These are phyloP conservation scores for Protonemura montana DNA, from an alignment of 2,888 invertebrate species.

Conservation along the genomic window DNA sequence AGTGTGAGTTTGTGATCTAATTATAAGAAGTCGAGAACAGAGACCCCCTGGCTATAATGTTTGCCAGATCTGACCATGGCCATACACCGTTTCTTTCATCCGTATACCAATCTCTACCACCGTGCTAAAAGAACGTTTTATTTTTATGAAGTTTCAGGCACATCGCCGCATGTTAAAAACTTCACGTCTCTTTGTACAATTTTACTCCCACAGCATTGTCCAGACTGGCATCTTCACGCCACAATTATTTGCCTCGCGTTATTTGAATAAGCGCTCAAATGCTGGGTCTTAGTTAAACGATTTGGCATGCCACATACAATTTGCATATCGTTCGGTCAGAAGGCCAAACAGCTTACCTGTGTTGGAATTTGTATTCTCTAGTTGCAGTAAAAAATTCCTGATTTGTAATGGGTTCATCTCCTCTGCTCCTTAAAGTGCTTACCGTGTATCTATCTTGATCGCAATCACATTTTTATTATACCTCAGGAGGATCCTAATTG, in stretches of 20 bases:
- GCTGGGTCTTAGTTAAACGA: background rate
- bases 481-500: background rate
- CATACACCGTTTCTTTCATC: background rate
- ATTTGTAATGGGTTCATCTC: conserved; percentile 12
- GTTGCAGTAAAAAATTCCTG: background rate
- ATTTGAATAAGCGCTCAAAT: background rate
- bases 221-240: background rate
- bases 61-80: conserved; percentile 12
- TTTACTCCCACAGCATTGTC: background rate
- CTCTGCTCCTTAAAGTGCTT: background rate
- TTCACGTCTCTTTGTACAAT: background rate
- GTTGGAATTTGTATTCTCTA: background rate
- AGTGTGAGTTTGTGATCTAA: background rate
- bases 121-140: background rate
- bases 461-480: background rate
- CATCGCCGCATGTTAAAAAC: conserved; percentile 12
- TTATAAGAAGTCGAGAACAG: conserved; percentile 12
- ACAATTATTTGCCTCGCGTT: background rate
- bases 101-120: background rate
- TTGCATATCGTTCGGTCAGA: background rate
- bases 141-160: background rate
- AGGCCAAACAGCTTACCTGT: background rate
- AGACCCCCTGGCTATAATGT: conserved; percentile 12
- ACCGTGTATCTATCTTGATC: background rate
- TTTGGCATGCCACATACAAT: background rate